Base-by-base conservation (phyloP, 2,113 vertebrate species). In the Cololabis saira region DNA sequence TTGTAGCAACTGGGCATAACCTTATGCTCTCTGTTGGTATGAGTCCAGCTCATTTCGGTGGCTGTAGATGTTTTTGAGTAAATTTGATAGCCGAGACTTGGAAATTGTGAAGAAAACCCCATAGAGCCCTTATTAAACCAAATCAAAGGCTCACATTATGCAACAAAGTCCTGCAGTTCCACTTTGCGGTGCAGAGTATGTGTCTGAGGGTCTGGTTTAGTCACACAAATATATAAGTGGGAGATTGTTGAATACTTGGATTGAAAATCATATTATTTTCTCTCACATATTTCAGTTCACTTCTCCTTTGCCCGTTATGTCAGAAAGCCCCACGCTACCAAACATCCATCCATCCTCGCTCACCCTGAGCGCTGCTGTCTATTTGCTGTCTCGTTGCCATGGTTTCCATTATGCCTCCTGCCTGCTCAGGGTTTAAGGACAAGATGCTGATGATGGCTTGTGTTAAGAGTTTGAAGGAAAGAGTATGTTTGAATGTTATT, bases 391-490 rank as follows among this genome's bases (percentile, higher is more conserved):
- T 80, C 12, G 89, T 92, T 90, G 87, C 84, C 80, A 90, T 92
- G 87, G 91, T 87, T 90, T 84, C 90, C 69, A 84, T 83, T 83
- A 90, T 90, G 71, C 73, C 82, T 83, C 45, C 77, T 84, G 77
- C 47, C 70, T 76, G 72, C 80, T 84, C 54, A 82, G 71, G 70
- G 87, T 86, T 91, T 88, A 91, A 92, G 87, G 88, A 89, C 89
- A 87, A 88, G 85, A 67, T 60, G 45, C 76, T 87, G 76, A 78
- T 79, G 77, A 84, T 84, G 53, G 71, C 61, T 81, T 18, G 49
- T 70, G 71, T 87, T 83, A 71, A 76, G 53, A 67, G 18, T 58
- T 22, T 22, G 45, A 41, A 44, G 37, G 43, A 41, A 44, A 27
- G 43, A 59, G 44, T 67, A 43, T 58, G 27, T 74, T 14, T 44